Evolutionary conservation across 2,888 invertebrate species (phyloP), one percentile per base, ranked within the genome.

Genomic region (Fragum fragum): DNA sequence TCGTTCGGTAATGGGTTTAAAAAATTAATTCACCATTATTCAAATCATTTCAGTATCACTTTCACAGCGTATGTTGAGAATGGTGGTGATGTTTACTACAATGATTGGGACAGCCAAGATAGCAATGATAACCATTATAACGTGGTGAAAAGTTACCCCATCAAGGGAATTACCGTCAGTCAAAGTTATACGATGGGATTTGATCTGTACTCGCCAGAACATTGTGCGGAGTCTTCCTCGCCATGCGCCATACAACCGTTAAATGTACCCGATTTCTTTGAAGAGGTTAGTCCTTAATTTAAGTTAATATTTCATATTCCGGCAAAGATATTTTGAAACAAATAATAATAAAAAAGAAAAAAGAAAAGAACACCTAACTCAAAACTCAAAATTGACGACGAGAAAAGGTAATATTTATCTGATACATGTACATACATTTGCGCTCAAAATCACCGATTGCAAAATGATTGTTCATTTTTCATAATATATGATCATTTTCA

Each of bases 31-130:
- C n/a, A n/a, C n/a, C n/a, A n/a, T n/a, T n/a, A n/a, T n/a, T n/a
- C n/a, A n/a, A n/a, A 23, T 28, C 23, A 18, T 68, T 69, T 9
- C 61, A 79, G 79, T 32, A 71, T 79, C 32, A 71, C 57, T 1
- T 69, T 76, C 6, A 68, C 39, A 28, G 69, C 57, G 1, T 75
- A 42, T 66, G 66, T 66, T 9, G 42, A 59, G 28, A 79, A 76
- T 59, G 82, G 82, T 23, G 82, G 82, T 16, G 39, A 26, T 2
- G 70, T 83, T 1, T 39, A 28, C 21, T 83, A 73, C 26, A 39
- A 70, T 29, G 69, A 83, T 23, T 29, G 59, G 6, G 73, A 76
- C 5, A 39, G 23, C 0, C 66, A 42, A n/a, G 61, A 61, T 6
- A n/a, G 32, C 2, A 42, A 66, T 23, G 16, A 26, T 18, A 52